Conservation (phyloP, 2,797 vertebrate genomes). For the Geotrypetes seraphini region DNA sequence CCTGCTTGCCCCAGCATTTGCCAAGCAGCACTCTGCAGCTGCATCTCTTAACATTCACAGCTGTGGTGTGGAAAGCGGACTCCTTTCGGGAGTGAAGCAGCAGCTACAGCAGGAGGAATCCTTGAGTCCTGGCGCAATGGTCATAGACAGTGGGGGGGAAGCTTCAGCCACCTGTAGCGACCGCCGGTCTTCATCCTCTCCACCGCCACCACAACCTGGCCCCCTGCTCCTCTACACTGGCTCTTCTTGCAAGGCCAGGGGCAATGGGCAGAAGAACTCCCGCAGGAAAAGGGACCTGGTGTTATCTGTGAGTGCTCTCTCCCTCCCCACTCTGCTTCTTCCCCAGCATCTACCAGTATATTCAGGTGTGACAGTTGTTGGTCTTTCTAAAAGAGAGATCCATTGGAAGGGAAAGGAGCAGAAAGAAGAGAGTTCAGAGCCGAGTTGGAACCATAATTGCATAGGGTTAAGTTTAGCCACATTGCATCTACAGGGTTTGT, state of each 20-base stretch:
- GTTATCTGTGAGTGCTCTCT: constrained; percentile 43
- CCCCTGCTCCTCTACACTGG: constrained; percentile 24
- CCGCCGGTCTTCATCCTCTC: constrained; percentile 21
- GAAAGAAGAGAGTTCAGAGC: too few species aligned
- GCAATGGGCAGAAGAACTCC: constrained; percentile 40
- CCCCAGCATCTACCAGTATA: too few species aligned
- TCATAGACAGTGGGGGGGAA: constrained; percentile 24
- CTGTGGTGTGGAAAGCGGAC: constrained; percentile 17
- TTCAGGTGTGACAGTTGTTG: too few species aligned
- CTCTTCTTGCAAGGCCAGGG: constrained; percentile 27
- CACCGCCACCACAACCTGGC: not conserved
- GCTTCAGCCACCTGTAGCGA: not conserved
- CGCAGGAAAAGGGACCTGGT: constrained; percentile 51
- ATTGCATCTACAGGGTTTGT: too few species aligned
- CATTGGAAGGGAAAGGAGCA: too few species aligned
- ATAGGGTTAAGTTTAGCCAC: too few species aligned
- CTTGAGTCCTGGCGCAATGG: not conserved
- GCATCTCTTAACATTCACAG: constrained; percentile 50
- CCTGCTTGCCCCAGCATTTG: constrained; percentile 46
- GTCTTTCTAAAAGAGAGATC: too few species aligned
- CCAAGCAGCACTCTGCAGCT: constrained; percentile 56
- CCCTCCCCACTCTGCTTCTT: too few species aligned
- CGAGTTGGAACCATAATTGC: too few species aligned
- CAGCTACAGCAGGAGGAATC: constrained; percentile 5
- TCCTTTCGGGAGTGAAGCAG: not conserved